Conservation (phyloP, 2,113 vertebrate species). For the Malurus alboscapulatus region DNA sequence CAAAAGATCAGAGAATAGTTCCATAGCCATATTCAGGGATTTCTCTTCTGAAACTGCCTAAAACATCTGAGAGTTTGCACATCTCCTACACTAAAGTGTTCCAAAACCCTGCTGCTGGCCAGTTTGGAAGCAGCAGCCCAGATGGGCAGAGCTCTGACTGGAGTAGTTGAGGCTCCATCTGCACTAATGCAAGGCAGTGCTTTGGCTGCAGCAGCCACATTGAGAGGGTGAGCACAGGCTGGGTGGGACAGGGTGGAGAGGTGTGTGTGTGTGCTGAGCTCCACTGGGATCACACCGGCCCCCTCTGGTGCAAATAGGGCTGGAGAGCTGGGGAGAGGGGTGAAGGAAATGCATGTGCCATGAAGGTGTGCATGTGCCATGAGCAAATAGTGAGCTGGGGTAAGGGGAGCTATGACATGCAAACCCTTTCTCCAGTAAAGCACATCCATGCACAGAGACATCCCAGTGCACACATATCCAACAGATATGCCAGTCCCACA, state of each 20-base stretch:
- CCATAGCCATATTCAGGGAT: neutral
- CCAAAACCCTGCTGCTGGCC: neutral
- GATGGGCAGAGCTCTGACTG: neutral
- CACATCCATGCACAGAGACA: neutral
- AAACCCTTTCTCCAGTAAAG: neutral
- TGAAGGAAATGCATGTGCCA: neutral
- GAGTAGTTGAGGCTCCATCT: neutral
- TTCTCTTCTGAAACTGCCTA: neutral
- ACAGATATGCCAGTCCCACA: neutral
- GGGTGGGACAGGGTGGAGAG: too few species aligned
- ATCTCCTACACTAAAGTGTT: neutral
- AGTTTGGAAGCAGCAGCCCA: neutral
- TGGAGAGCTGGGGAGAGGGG: neutral
- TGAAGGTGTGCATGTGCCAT: neutral
- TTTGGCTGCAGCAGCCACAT: neutral
- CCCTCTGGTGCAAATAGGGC: too few species aligned
- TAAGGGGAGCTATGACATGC: accelerated
- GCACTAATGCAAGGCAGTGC: accelerated
- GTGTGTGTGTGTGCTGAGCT: neutral
- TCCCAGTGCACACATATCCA: neutral
- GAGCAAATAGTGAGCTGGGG: accelerated
- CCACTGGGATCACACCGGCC: neutral
- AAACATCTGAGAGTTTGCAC: neutral
- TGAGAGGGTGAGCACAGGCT: accelerated
- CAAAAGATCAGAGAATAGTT: neutral